Evolutionary conservation across 30 jellyfish, hydroid and myxozoan species (phyloP), one percentile per base, ranked within the genome.

Genomic region (Sanderia malayensis): DNA sequence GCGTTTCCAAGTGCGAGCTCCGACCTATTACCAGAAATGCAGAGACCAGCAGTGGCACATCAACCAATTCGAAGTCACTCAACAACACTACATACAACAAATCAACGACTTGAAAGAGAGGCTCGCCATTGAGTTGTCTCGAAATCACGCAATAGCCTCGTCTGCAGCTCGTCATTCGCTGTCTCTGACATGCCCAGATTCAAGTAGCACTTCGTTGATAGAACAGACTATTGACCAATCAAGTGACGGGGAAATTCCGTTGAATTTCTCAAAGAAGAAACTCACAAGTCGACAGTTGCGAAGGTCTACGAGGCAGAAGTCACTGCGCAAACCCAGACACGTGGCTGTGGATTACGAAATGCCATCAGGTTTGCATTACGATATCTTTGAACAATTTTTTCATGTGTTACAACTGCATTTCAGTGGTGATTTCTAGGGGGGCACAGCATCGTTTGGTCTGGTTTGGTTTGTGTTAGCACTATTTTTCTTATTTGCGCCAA

Each of bases 31-130:
- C 44, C 96, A 87, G 61, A 87, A 87, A 31, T 87, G 96, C 78
- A 69, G 96, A 21, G 96, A 87, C 61, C 96, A 87, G 71, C 96
- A 87, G 37, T 87, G 96, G 96, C 93, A 86, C 64, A 86, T 86
- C 31, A 76, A 71, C 30, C 93, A 86, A 60, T 41, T 86, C 79
- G 93, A 86, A 32, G 67, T 80, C 10, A 34, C 81, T 2, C 87
- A 79, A 31, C 86, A 86, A 30, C 93, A 77, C 20, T 78, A 86
- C 61, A 71, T 69, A 28, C 84, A 67, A 57, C 96, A 86, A 44
- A 79, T 86, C 2, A 86, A 86, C 41, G 93, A 86, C 32, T 61
- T 86, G 73, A 86, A 86, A 77, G 96, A 86, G 88, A 67, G 96
- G 67, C 92, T 86, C 9, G 93, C 93, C 1, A 86, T 86, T 30